A percentile compares a stretch with the other conserved stretches of the same genome.
phyloP scores from a whole-genome alignment of 2,888 invertebrate species.

The Erpobdella octoculata region DNA sequence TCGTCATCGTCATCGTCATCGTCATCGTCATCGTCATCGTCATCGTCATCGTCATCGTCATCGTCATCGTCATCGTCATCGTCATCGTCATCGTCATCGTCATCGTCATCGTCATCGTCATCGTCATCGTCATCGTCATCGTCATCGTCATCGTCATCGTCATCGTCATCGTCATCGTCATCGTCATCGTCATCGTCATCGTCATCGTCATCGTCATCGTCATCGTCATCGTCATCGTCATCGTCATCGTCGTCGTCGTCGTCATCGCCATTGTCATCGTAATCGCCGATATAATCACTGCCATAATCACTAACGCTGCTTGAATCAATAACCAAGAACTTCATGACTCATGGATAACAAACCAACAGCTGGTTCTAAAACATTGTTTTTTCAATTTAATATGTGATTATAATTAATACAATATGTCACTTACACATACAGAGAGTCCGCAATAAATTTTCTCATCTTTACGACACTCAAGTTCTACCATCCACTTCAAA shows the following conservation, averaged over 20 bases:
- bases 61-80: not conserved
- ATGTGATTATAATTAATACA: no score
- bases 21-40: not conserved
- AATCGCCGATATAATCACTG: not conserved
- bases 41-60: conserved; percentile 4
- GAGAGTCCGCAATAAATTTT: no score
- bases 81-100: not conserved
- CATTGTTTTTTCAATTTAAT: no score
- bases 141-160: not conserved
- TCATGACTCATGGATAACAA: no score
- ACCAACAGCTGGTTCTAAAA: not conserved
- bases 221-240: conserved; percentile 26
- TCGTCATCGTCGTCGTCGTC: conserved; percentile 15
- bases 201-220: conserved; percentile 26
- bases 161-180: not conserved
- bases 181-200: conserved; percentile 19
- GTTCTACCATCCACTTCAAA: no score
- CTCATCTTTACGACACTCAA: no score
- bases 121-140: not conserved
- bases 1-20: conserved; percentile 14
- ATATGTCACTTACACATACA: no score
- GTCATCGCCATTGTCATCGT: conserved; percentile 8
- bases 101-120: not conserved
- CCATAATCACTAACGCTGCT: not conserved
- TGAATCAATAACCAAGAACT: not conserved